Conservation (phyloP, 2,888 invertebrate genomes). For the Epirrhoe tristata region DNA sequence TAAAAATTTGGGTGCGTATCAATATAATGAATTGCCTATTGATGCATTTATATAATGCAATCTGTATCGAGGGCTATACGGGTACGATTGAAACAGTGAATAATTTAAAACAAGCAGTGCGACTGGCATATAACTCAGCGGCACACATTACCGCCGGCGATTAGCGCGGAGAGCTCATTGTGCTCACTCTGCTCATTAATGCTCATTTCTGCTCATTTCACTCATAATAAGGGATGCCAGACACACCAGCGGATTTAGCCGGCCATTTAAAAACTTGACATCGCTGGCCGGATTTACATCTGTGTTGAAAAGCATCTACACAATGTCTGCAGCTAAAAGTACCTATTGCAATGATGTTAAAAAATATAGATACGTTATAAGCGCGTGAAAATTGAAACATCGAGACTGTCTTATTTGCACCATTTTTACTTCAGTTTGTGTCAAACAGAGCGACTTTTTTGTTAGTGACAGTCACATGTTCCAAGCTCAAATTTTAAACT, state of each 20-base stretch:
- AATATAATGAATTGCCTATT: neutral
- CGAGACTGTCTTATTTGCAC: no score
- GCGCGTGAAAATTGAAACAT: no score
- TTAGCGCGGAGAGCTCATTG: slow-evolving; percentile 40
- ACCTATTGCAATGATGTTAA: no score
- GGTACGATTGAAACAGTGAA: slow-evolving; percentile 14
- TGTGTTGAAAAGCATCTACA: neutral
- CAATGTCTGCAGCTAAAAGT: no score
- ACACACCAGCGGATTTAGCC: slow-evolving; percentile 9
- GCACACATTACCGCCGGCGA: slow-evolving; percentile 43
- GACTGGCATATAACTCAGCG: slow-evolving; percentile 34
- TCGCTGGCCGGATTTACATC: neutral
- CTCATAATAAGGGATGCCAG: slow-evolving; percentile 12
- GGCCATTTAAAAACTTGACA: slow-evolving; percentile 4
- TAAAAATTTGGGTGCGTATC: neutral
- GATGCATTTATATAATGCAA: neutral
- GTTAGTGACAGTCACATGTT: no score
- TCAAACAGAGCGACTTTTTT: no score
- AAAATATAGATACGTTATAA: no score
- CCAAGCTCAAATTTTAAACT: no score
- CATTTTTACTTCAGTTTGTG: no score
- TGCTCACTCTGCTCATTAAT: slow-evolving; percentile 29
- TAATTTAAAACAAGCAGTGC: slow-evolving; percentile 18
- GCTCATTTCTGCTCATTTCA: slow-evolving; percentile 33
- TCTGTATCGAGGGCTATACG: neutral